Evolutionary conservation across 2,888 invertebrate species (phyloP).

Genomic region (Xestia c-nigrum): DNA sequence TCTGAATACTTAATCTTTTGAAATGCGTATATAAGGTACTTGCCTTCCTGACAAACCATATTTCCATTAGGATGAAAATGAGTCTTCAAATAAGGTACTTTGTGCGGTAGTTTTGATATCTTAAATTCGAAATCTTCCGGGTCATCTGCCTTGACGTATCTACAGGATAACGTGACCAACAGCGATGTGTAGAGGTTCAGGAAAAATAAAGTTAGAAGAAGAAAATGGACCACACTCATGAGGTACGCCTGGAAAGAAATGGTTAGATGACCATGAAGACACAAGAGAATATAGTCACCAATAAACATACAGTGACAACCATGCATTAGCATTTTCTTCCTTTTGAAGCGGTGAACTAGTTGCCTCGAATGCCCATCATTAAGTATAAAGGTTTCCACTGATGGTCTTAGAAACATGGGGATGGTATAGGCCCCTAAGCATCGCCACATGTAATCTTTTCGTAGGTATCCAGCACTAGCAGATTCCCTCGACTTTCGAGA

Average conservation of each 20-base stretch:
- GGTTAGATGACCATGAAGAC: not conserved
- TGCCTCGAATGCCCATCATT: not conserved
- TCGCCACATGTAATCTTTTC: not conserved
- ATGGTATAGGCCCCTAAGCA: not conserved
- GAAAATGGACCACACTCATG: conserved; percentile 87
- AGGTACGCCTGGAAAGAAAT: conserved; percentile 84
- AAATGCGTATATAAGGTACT: conserved; percentile 40
- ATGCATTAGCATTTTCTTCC: not conserved
- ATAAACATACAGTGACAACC: not conserved
- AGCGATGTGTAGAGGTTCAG: conserved; percentile 86
- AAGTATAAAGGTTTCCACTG: not conserved
- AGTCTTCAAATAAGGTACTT: conserved; percentile 75
- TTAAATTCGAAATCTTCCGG: conserved; percentile 73
- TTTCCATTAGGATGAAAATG: conserved; percentile 79
- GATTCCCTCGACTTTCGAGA: not conserved
- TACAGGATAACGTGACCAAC: conserved; percentile 84
- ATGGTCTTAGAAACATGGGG: no score
- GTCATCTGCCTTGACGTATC: conserved; percentile 78
- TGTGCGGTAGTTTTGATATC: conserved; percentile 70
- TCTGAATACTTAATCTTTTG: not conserved
- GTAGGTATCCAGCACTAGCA: no score
- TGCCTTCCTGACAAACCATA: conserved; percentile 84
- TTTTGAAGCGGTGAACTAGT: not conserved
- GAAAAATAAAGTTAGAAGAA: conserved; percentile 86
- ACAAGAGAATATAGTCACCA: not conserved